Base-by-base conservation (phyloP, 2,113 vertebrate species). In the Oxygymnocypris stewartii region DNA sequence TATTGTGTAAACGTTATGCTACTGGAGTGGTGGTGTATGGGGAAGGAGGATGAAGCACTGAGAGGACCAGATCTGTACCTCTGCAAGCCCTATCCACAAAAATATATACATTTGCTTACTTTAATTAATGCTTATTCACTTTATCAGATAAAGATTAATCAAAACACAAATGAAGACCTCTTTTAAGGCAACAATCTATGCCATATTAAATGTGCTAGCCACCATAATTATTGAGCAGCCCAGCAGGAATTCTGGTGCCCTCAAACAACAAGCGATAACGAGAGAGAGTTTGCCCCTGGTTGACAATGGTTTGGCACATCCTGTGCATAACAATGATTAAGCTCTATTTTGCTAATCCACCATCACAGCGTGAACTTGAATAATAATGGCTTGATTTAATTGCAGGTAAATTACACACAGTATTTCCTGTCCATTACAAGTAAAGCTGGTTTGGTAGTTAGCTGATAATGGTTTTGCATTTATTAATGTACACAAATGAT, bases 381-480 rank as follows among this genome's bases (percentile, higher is more conserved):
- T 86, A 84, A 86, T 84, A 80, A 88, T 82, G 61, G 40, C 16
- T 61, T 82, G 81, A 86, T 84, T 86, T 82, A 87, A 89, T 88
- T 67, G 87, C 44, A 25, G 44, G 75, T 78, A 88, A 83, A 87
- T 87, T 83, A 85, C n/a, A 28, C 75, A 88, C 28, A 57, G 87
- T 61, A 85, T 76, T 87, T 86, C 23, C n/a, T 85, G 87, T 83
- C 82, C 18, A 85, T 84, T 75, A 83, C n/a, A 87, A 79, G 44
- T 81, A 85, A 84, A 84, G 71, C n/a, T 42, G 44, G 28, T 81
- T 85, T 69, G 61, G 31, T 63, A 74, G n/a, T 35, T 40, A 69
- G 54, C 37, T 85, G 37, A 49, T 84, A 80, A 82, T 79, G 61
- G 28, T 83, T 81, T 74, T 69, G 67, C 63, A 79, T 84, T 67